Base-by-base conservation (phyloP, 2,113 vertebrate genomes). In the Lepus timidus region DNA sequence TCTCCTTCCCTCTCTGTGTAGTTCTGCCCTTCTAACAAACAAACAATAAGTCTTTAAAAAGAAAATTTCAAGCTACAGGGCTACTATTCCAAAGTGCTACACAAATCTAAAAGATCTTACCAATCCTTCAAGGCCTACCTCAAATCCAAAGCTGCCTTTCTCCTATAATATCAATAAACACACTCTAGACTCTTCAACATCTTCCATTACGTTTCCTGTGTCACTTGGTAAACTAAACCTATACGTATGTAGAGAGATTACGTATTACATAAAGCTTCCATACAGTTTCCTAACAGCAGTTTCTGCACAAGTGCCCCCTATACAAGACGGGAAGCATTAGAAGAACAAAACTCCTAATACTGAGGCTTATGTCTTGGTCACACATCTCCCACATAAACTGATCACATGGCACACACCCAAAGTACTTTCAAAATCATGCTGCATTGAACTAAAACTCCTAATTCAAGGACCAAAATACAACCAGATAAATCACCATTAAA, bases 191-290 rank as follows among this genome's bases (percentile, higher is more conserved):
- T 85, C 36, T 90, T 86, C 61, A 75, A 55, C 36, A 71, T 49
- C 4, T 11, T 84, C 86, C 4, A 33, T 0, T n/a, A 65, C 51
- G 49, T 36, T 85, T 65, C 49, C 6, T 51, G 6, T 67, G 6
- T 67, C 71, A 51, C 36, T 71, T 49, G 71, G 79, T 22, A 91
- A 67, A 94, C n/a, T 52, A 85, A 93, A 80, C 4, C 36, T 49
- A 12, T 11, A 33, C 49, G 12, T n/a, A 71, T 55, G 9, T n/a
- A 71, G 19, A 67, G 87, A 67, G 79, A 67, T 36, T 62, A 31
- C 27, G 9, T 73, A 6, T 31, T 65, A 67, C 11, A 27, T n/a
- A 81, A 70, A 64, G 29, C 20, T 88, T 36, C 82, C 31, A 14
- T 25, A 55, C 10, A 70, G 39, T 33, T 92, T 90, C 83, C 51